These are phyloP conservation scores for Aplochiton taeniatus DNA, from an alignment of 2,797 vertebrate species.

Conservation along the genomic window DNA sequence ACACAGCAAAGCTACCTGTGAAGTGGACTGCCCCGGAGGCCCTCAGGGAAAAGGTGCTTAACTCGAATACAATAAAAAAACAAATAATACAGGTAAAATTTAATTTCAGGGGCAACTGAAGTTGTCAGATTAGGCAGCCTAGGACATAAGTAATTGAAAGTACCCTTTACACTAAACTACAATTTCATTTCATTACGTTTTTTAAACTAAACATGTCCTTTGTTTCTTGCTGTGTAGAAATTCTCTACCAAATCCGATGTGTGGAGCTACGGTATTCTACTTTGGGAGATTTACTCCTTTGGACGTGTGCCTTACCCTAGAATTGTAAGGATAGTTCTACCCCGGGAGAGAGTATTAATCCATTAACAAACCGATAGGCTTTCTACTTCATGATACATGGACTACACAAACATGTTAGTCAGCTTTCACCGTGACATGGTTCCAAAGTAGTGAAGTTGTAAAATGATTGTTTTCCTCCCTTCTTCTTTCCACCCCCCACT, in stretches of 20 bases:
- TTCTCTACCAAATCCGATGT: slow-evolving; percentile 99
- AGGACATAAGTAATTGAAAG: too few relatives aligned
- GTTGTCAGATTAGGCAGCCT: too few relatives aligned
- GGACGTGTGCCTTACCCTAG: slow-evolving; percentile 97
- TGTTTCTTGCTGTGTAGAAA: slow-evolving; percentile 74
- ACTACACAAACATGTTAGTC: too few relatives aligned
- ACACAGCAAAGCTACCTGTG: slow-evolving; percentile 93
- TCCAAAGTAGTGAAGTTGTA: neutral
- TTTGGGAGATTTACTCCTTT: slow-evolving; percentile 99
- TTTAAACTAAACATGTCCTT: slow-evolving; percentile 3
- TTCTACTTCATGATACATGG: too few relatives aligned
- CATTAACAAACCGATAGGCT: neutral
- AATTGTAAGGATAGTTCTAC: slow-evolving; percentile 85
- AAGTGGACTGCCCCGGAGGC: slow-evolving; percentile 97
- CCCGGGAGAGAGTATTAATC: neutral
- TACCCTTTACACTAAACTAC: neutral
- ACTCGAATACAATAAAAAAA: too few relatives aligned
- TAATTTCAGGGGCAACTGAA: too few relatives aligned
- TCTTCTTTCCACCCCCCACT: neutral
- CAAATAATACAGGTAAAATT: too few relatives aligned
- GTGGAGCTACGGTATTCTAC: slow-evolving; percentile 97
- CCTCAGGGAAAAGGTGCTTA: slow-evolving; percentile 89
- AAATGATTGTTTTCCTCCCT: neutral
- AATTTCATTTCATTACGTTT: neutral
- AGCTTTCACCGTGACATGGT: too few relatives aligned